Percentiles rank a stretch among this genome's conserved stretches.
Conservation (phyloP, 2,113 vertebrate genomes). For the Trogon surrucura region DNA sequence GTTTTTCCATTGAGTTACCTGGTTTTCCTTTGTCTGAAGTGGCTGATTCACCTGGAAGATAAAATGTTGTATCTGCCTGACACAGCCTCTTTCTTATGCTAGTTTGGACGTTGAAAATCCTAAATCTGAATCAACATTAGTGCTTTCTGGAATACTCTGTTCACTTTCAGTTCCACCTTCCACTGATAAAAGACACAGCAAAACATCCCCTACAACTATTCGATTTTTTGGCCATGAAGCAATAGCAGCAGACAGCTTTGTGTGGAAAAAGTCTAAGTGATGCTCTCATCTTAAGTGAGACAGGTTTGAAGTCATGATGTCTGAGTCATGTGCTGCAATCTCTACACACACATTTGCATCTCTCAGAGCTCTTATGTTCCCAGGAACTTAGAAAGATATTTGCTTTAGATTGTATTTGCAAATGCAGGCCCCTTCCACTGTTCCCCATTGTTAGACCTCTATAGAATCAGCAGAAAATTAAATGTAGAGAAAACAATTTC, state of each 20-base stretch:
- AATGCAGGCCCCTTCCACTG: not conserved
- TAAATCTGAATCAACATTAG: not conserved
- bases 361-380: not conserved
- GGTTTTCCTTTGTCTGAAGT: not conserved
- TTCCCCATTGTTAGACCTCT: not conserved
- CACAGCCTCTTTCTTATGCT: not conserved
- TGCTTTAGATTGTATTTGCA: not conserved
- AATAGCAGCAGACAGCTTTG: not conserved
- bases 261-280: not conserved
- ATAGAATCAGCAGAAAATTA: not conserved
- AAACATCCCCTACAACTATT: not conserved
- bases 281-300: not conserved
- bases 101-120: not conserved
- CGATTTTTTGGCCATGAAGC: not conserved
- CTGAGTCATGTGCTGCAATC: not conserved
- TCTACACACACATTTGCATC: not conserved
- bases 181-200: not conserved
- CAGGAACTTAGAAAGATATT: not conserved
- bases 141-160: not conserved
- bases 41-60: not conserved
- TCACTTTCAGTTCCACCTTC: not conserved
- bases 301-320: not conserved
- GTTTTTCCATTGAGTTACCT: not conserved
- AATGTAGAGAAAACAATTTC: not conserved
- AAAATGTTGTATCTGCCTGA: not conserved